Evolutionary conservation across 2,113 vertebrate genomes (phyloP), one percentile per base, ranked within the genome.

Genomic region (Lutjanus erythropterus): DNA sequence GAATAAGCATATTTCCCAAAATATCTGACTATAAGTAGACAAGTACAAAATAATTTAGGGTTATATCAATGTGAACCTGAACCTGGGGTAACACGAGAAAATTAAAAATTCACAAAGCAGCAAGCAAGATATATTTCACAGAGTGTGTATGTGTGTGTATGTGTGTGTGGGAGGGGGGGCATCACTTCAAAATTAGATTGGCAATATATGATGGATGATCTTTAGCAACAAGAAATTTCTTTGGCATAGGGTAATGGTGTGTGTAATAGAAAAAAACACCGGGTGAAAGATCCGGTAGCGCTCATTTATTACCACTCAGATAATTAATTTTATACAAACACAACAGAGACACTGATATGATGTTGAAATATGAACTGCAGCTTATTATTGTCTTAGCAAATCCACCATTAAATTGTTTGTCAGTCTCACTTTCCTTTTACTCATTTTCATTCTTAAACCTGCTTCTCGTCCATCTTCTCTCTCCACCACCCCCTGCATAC

Each of bases 271-370:
- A 76, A 78, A 65, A 61, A 65, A 83, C 31, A 71, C 23, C 21
- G 62, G 64, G 75, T 80, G 77, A 89, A 79, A 80, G 61, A 88
- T 72, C 56, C 25, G 29, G 42, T 71, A 3, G 41, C 50, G 67
- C 70, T 86, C 74, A 80, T 92, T 91, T 87, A 74, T 92, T 84
- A 84, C 78, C 50, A 75, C 69, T 73, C 67, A 75, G 44, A 53
- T 84, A 86, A 92, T 91, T 89, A 71, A 88, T 86, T 91, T 81
- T 64, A 75, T 53, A 90, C 75, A 89, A 91, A 89, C 60, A 60
- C 42, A 85, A 44, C 71, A 72, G 61, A 61, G 71, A 68, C 76
- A 71, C 62, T 69, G 87, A 78, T 86, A 77, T 44, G 75, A 79
- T 86, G 78, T 55, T 75, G 77, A 86, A 90, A 91, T 84, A 91